These are phyloP conservation scores for Telmatochromis sp. DNA, from an alignment of 2,113 vertebrate species.

Conservation along the genomic window DNA sequence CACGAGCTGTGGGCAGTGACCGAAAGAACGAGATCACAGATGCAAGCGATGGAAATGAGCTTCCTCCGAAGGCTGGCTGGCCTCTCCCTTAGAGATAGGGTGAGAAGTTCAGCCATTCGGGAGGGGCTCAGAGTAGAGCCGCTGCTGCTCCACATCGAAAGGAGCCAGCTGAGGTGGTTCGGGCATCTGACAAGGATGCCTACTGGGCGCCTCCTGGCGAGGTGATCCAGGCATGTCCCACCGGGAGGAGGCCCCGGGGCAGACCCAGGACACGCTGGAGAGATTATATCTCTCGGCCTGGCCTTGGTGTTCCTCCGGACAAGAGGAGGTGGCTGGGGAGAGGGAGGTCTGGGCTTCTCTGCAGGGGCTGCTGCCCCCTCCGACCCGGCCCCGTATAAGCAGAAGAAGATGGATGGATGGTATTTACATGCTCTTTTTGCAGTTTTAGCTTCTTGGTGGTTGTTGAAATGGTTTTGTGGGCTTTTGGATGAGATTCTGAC, in stretches of 20 bases:
- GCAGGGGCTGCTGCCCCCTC: background rate
- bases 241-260: background rate
- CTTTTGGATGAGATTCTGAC: background rate
- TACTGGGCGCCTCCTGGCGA: rapidly evolving
- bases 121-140: rapidly evolving
- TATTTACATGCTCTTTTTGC: background rate
- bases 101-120: rapidly evolving
- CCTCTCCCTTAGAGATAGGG: background rate
- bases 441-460: background rate
- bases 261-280: rapidly evolving
- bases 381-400: background rate
- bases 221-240: rapidly evolving
- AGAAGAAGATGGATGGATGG: background rate
- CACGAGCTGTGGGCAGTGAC: rapidly evolving
- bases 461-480: background rate
- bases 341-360: background rate
- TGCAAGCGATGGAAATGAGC: rapidly evolving
- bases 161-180: background rate
- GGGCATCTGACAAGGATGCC: background rate
- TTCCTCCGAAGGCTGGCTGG: rapidly evolving
- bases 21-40: rapidly evolving
- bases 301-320: rapidly evolving
- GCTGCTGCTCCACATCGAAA: background rate
- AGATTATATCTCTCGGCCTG: background rate
- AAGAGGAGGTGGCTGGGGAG: background rate